Evolutionary conservation across 2,113 vertebrate species (phyloP), one percentile per base, ranked within the genome.

Genomic region (Trichechus manatus): DNA sequence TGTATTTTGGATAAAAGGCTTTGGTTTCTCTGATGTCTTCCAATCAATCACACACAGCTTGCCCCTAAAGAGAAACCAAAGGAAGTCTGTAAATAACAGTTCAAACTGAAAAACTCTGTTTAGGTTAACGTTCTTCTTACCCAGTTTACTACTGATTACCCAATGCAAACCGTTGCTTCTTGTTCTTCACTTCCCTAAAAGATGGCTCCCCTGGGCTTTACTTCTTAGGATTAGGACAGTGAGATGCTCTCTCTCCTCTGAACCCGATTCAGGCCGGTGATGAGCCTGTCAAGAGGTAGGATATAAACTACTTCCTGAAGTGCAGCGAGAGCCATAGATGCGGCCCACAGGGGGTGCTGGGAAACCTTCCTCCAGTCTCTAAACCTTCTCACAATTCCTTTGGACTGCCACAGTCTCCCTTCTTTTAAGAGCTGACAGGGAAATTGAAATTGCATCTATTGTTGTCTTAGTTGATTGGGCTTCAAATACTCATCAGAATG

Each of bases 11-110:
- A 99, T 98, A 50, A 97, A 98, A 0, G 99, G 99, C 95, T 99
- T 99, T 29, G 98, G 98, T 97, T 99, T 99, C 96, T 99, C 99
- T 0, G 99, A 99, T 14, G 99, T 99, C 95, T 99, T 99, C 99
- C 99, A 99, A 87, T 99, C 99, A 47, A 99, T 99, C 93, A 99
- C 98, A 98, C 99, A 99, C 20, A 99, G 75, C 5, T 97, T 99
- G 85, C 99, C 99, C 92, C 99, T 99, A 77, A 66, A 59, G 98
- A 75, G 20, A 61, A 97, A 97, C 42, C 97, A 92, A 96, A 93
- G 39, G 39, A 93, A 61, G 23, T 39, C 70, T 77, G 78, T 91
- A 94, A 72, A 17, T 74, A 93, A 83, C 3, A 64, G 42, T 56
- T 93, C 39, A 92, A 90, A 93, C 20, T 50, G 44, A 72, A 88